Base-by-base conservation (phyloP, 2,797 vertebrate genomes). In the Cuniculus paca region DNA sequence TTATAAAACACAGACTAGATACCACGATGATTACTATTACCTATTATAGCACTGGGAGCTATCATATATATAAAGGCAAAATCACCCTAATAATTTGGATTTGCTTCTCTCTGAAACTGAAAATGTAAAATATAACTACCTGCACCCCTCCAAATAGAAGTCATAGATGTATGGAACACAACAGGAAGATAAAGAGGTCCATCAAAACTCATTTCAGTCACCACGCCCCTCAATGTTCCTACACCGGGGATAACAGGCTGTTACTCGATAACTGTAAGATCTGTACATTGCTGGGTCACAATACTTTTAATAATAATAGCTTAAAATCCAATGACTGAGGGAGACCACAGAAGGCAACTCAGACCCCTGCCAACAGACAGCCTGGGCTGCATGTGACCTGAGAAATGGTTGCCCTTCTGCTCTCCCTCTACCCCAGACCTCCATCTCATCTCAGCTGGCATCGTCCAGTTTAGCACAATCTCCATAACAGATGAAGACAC, bases 291-390 rank as follows among this genome's bases (percentile, higher is more conserved):
- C 83, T 72, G 42, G 63, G 22, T 81, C 70, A 81, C 80, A 91
- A 58, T 61, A 68, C 90, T 61, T 97, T 85, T 75, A n/a, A 61
- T 52, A 75, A 61, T 82, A 94, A 54, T 12, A 65, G 28, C 14
- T 81, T 91, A 90, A 91, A 96, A 16, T n/a, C 52, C 83, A 60
- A 39, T 54, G n/a, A 75, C 65, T 56, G 61, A 92, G 81, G 91
- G 80, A 81, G 45, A 82, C 54, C 81, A 70, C 12, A 19, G 77
- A 26, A 83, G 56, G 54, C 39, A 87, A 88, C 56, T 72, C 68
- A 86, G 54, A 86, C 22, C 52, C 50, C 68, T 63, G 19, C 65
- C 50, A 36, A 79, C 95, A 26, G n/a, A 70, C 7, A 88, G 31
- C 75, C 19, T 80, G 20, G 12, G 56, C 58, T 78, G 50, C 63